These are phyloP conservation scores for Cheilosia soror DNA, from an alignment of 2,888 invertebrate species.

Conservation along the genomic window DNA sequence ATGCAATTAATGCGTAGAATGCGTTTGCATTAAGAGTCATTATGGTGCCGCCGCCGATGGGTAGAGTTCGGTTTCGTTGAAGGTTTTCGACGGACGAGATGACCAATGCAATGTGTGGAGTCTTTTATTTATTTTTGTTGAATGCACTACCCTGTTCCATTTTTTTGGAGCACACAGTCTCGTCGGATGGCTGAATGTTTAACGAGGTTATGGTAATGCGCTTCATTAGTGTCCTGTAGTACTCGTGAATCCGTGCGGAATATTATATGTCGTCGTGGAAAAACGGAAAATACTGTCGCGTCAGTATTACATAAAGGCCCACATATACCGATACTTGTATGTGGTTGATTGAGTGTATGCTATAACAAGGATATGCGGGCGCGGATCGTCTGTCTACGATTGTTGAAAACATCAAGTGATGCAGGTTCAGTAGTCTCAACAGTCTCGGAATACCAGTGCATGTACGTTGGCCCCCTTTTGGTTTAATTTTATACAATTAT, in stretches of 20 bases:
- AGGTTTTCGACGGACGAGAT: conserved; percentile 41
- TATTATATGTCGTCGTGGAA: conserved; percentile 19
- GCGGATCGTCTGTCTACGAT: not conserved
- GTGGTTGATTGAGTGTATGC: conserved; percentile 26
- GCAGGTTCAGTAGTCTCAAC: too few relatives aligned
- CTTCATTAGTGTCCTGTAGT: conserved; percentile 63
- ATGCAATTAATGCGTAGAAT: conserved; percentile 72
- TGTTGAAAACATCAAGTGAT: too few relatives aligned
- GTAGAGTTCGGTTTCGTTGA: conserved; percentile 41
- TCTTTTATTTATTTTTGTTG: conserved; percentile 20
- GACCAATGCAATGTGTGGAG: conserved; percentile 25
- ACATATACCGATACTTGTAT: not conserved
- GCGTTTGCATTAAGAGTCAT: conserved; percentile 71
- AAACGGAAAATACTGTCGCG: not conserved
- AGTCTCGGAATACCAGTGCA: too few relatives aligned
- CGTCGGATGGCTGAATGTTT: conserved; percentile 43
- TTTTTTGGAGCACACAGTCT: not conserved
- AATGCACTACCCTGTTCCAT: not conserved
- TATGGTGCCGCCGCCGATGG: conserved; percentile 35
- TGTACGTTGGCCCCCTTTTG: too few relatives aligned
- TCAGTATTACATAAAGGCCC: conserved; percentile 3
- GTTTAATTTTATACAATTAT: too few relatives aligned
- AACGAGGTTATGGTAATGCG: conserved; percentile 69
- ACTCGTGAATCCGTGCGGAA: conserved; percentile 51
- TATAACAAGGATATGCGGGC: conserved; percentile 17